Percentiles rank a stretch among this genome's conserved stretches.
Evolutionary conservation across 1,140 invertebrate genomes (phyloP).

Genomic region (Cyclargus thomasi): DNA sequence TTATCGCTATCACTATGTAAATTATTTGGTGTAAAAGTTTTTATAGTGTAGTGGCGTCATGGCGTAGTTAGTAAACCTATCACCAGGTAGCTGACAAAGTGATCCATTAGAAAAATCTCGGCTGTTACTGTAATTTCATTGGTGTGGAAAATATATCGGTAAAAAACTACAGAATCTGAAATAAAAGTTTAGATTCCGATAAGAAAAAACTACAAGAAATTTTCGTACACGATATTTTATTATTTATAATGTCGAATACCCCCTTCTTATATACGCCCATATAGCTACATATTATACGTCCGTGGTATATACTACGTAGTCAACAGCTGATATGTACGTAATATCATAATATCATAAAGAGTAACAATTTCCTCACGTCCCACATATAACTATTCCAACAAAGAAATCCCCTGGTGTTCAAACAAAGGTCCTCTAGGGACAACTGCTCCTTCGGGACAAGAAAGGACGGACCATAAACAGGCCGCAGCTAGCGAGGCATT

Average conservation of each 20-base stretch:
- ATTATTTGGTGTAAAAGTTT: conserved; percentile 49
- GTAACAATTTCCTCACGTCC: not conserved
- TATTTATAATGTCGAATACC: no score
- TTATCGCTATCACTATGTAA: conserved; percentile 41
- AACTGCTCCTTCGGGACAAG: not conserved
- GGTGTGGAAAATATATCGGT: no score
- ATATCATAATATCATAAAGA: not conserved
- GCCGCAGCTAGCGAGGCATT: not conserved
- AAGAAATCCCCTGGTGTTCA: not conserved
- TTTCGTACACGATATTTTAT: no score
- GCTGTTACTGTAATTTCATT: no score
- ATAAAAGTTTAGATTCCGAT: no score
- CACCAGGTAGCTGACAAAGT: conserved; percentile 18
- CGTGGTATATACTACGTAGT: no score
- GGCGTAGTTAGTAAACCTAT: conserved; percentile 19
- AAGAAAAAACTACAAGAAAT: no score
- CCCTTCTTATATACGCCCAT: no score
- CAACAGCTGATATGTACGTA: no score
- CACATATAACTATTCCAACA: not conserved
- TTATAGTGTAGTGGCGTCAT: conserved; percentile 38
- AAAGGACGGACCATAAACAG: conserved; percentile 7
- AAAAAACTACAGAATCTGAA: no score
- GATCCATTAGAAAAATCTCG: conserved; percentile 3
- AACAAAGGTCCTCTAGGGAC: conserved; percentile 7
- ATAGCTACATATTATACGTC: no score